phyloP scores from a whole-genome alignment of 2,797 vertebrate genomes.

The Sebastes dallii region DNA sequence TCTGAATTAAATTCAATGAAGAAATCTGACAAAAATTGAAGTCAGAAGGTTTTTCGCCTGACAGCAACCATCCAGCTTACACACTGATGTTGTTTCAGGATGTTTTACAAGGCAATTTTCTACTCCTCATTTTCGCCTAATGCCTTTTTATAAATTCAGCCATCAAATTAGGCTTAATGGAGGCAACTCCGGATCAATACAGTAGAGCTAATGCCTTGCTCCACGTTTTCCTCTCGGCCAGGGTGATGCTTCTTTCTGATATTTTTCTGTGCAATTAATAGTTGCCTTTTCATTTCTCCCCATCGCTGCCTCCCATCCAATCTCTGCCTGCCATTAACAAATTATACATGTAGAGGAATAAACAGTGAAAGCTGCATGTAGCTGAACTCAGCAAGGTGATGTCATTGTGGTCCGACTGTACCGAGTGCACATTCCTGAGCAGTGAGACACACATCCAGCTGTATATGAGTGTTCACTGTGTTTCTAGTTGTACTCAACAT shows the following conservation, averaged over 20 bases:
- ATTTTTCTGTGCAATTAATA: constrained; percentile 9
- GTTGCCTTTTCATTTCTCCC: constrained; percentile 14
- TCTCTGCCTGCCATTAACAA: constrained; percentile 12
- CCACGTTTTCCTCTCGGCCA: background rate
- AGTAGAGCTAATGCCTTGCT: background rate
- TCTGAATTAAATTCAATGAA: background rate
- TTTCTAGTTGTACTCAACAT: constrained; percentile 19
- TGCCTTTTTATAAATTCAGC: constrained; percentile 29
- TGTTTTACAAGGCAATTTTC: constrained; percentile 33
- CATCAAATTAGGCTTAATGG: constrained; percentile 53
- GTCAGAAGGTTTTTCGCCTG: background rate
- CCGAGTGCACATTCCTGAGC: constrained; percentile 77
- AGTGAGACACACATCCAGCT: constrained; percentile 73
- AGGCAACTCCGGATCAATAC: constrained; percentile 32
- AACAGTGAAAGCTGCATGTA: constrained; percentile 41
- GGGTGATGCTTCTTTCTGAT: constrained; percentile 5
- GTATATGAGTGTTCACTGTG: constrained; percentile 37
- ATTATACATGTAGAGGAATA: constrained; percentile 31
- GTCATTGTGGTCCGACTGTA: constrained; percentile 76
- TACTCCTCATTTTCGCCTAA: background rate
- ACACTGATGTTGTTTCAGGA: background rate
- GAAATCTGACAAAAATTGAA: background rate
- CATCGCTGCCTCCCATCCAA: background rate
- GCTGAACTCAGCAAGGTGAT: constrained; percentile 74
- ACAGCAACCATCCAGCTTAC: background rate